Percentiles rank a stretch among this genome's conserved stretches.
phyloP scores from a whole-genome alignment of 2,888 invertebrate species.

The Eutolmus rufibarbis region DNA sequence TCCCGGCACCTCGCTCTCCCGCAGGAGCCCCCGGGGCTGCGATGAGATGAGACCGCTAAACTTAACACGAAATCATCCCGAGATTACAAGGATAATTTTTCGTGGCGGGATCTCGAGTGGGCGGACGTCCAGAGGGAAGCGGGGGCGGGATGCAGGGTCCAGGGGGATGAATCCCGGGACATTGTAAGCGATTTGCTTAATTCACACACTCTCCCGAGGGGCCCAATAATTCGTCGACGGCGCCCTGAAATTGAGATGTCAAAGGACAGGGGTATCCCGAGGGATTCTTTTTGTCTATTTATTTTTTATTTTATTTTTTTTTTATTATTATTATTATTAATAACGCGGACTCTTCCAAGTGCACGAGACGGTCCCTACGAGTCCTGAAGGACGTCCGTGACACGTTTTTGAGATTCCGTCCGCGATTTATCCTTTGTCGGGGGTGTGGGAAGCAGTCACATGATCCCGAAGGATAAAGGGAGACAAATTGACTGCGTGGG shows the following conservation, averaged over 20 bases:
- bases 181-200: background rate
- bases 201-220: background rate
- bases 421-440: background rate
- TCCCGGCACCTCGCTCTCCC: too few relatives aligned
- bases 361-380: too few relatives aligned
- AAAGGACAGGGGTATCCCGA: background rate
- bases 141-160: background rate
- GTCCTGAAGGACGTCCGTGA: background rate
- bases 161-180: background rate
- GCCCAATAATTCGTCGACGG: background rate
- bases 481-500: background rate
- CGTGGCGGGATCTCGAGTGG: background rate
- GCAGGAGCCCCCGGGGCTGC: background rate
- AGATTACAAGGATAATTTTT: background rate
- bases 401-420: background rate
- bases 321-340: background rate
- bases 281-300: background rate
- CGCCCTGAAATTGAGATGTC: background rate
- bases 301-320: background rate
- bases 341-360: background rate
- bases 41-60: background rate
- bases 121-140: background rate
- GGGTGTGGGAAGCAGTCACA: background rate
- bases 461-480: background rate
- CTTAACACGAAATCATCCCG: background rate